These are phyloP conservation scores for Syngnathus scovelli DNA, from an alignment of 2,113 vertebrate genomes.

Conservation along the genomic window DNA sequence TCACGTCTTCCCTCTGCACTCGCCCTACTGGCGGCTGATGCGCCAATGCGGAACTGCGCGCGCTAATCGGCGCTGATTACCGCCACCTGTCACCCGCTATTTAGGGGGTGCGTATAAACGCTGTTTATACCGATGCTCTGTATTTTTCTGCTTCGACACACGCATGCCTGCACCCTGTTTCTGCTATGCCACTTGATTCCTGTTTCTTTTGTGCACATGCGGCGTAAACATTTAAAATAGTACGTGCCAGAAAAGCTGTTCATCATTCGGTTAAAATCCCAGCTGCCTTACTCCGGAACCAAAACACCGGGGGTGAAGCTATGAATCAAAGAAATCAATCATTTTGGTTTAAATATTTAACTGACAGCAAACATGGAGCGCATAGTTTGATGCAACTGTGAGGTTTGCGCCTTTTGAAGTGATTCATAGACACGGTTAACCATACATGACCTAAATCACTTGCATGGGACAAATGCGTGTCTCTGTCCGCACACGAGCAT, in stretches of 20 bases:
- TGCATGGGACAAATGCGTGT: background rate
- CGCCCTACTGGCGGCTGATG: no score
- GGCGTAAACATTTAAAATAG: background rate
- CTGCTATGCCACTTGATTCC: background rate
- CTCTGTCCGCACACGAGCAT: background rate
- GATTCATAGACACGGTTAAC: conserved; percentile 5
- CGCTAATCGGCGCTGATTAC: no score
- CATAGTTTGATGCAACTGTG: conserved; percentile 23
- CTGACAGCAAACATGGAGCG: conserved; percentile 47
- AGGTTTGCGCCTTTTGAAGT: conserved; percentile 2
- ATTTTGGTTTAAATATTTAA: conserved; percentile 55
- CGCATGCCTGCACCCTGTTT: no score
- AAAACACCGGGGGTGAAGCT: conserved; percentile 13
- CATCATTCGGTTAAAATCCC: background rate
- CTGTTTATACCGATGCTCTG: no score
- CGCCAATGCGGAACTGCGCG: no score
- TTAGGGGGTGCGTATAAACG: no score
- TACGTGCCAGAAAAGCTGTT: background rate
- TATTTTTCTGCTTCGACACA: no score
- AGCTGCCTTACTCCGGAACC: background rate
- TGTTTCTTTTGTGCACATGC: background rate
- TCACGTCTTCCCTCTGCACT: no score
- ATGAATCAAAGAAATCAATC: conserved; percentile 48
- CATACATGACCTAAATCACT: conserved; percentile 1
- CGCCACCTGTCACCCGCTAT: no score